phyloP scores from a whole-genome alignment of 2,888 invertebrate genomes.

The Euphydryas editha region DNA sequence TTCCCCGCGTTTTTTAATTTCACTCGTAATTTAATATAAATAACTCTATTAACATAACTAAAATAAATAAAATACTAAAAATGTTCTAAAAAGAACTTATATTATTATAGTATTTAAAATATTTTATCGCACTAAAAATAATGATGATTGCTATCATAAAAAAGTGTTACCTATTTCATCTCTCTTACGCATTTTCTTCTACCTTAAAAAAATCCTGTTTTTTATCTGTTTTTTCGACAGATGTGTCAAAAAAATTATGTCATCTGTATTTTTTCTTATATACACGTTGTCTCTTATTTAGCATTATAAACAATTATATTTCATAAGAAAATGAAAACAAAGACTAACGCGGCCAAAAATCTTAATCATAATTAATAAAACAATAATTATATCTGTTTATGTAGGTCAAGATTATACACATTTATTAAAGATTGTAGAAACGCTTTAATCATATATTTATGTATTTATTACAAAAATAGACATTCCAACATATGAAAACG shows the following conservation, averaged over 20 bases:
- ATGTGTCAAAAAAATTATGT: too few species aligned
- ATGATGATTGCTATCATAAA: too few species aligned
- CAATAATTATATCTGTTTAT: conserved; percentile 23
- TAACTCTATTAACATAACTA: neutral
- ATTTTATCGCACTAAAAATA: neutral
- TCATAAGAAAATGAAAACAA: conserved; percentile 3
- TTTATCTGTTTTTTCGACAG: too few species aligned
- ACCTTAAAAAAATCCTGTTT: too few species aligned
- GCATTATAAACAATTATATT: neutral
- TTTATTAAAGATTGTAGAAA: conserved; percentile 10
- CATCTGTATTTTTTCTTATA: too few species aligned
- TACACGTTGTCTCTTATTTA: too few species aligned
- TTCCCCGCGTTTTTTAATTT: neutral
- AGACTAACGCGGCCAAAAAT: neutral
- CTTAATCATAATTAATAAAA: conserved; percentile 21
- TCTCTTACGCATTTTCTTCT: too few species aligned
- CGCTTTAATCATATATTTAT: neutral
- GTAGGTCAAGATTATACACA: conserved; percentile 31
- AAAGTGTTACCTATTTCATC: too few species aligned
- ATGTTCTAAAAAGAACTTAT: neutral
- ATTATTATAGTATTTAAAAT: neutral
- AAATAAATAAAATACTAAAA: neutral
- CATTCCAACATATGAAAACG: neutral
- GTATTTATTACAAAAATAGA: neutral
- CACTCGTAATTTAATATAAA: neutral